Percentiles rank a stretch among this genome's conserved stretches.
Evolutionary conservation across 2,797 vertebrate species (phyloP).

Genomic region (Coilia nasus): DNA sequence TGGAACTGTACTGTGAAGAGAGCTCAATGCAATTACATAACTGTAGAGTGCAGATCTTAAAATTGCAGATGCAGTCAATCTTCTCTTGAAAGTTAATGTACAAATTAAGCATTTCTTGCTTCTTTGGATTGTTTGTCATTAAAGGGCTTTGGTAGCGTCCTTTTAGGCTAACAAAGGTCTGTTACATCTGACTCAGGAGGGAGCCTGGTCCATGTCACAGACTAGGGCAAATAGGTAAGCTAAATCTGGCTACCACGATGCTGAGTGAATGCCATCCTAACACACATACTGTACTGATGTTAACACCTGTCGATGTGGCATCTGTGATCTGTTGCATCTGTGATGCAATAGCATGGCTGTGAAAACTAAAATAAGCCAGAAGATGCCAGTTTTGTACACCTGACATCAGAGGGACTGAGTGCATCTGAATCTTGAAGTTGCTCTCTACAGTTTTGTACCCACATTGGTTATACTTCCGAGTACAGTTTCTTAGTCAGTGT

Average conservation of each 20-base stretch:
- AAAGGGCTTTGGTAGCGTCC: not conserved
- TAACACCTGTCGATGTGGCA: not conserved
- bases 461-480: not conserved
- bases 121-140: not conserved
- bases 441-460: not conserved
- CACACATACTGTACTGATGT: too few relatives aligned
- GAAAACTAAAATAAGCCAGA: conserved; percentile 3
- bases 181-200: not conserved
- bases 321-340: not conserved
- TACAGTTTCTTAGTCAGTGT: not conserved
- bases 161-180: not conserved
- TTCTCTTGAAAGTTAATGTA: not conserved
- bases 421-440: conserved; percentile 9
- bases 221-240: not conserved
- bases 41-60: not conserved
- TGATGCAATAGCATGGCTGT: not conserved
- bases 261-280: not conserved
- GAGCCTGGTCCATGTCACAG: not conserved
- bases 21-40: not conserved
- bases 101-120: not conserved
- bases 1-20: not conserved
- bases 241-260: not conserved
- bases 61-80: not conserved
- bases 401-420: not conserved
- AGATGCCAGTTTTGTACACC: not conserved